Conservation (phyloP, 2,888 invertebrate genomes). For the Hypomecis punctinalis region DNA sequence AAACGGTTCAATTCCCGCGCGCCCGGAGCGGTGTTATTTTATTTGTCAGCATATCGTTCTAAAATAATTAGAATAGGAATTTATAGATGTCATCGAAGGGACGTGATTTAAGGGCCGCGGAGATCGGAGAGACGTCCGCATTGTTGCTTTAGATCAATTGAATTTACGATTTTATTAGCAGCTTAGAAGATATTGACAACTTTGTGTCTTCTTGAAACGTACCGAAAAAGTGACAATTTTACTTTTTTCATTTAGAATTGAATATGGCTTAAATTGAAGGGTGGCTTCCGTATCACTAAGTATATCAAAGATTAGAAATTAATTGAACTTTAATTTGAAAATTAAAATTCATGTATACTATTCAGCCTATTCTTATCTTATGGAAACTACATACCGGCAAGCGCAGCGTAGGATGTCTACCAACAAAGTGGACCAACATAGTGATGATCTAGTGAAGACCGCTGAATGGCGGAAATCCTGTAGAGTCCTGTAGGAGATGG, state of each 20-base stretch:
- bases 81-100: constrained; percentile 76
- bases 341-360: not conserved
- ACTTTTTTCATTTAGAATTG: too few species aligned
- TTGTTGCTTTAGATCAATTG: constrained; percentile 62
- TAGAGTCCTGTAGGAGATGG: too few species aligned
- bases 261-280: too few species aligned
- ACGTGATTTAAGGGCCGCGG: constrained; percentile 65
- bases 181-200: not conserved
- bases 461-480: too few species aligned
- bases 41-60: constrained; percentile 74
- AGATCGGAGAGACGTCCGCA: constrained; percentile 54
- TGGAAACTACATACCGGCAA: not conserved
- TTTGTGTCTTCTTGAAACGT: not conserved
- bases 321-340: too few species aligned
- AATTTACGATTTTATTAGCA: constrained; percentile 37
- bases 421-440: too few species aligned
- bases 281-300: too few species aligned
- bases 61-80: constrained; percentile 78
- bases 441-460: too few species aligned
- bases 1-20: constrained; percentile 69
- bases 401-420: too few species aligned
- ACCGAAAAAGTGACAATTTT: too few species aligned
- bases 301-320: too few species aligned
- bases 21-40: constrained; percentile 70
- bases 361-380: not conserved